Evolutionary conservation across 2,797 vertebrate species (phyloP), one percentile per base, ranked within the genome.

Genomic region (Coilia nasus): DNA sequence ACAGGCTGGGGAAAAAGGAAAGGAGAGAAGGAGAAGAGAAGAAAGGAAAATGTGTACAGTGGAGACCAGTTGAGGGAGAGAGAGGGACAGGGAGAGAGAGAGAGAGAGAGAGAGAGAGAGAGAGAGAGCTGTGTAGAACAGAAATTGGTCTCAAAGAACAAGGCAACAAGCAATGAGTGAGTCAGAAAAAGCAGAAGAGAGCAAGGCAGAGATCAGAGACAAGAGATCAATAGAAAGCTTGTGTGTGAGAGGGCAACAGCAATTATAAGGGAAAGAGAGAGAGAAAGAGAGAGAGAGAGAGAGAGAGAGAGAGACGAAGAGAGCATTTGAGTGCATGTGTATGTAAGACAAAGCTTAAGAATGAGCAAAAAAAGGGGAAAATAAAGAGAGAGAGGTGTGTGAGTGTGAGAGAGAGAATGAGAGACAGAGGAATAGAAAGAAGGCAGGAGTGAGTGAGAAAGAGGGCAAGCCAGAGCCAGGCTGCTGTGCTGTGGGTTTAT

Each of bases 401-500:
- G n/a, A n/a, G n/a, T n/a, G n/a, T n/a, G 35, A 41, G 35, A 41
- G 35, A 41, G 35, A 41, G 35, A 41, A 41, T 41, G 44, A 35
- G 25, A 31, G 64, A 71, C 12, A 64, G 23, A 64, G 59, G n/a
- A 21, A 21, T n/a, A 23, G 21, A n/a, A n/a, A 64, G 64, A 35
- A 28, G 25, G 25, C 25, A 71, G 15, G 4, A 71, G 93, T 92
- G 50, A 90, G 87, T 86, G 46, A 91, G 91, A 91, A 91, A 88
- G 60, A 64, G 64, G 64, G 64, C 28, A 71, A 71, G 14, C 12
- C 5, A 71, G n/a, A 84, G 91, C 86, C 28, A 93, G 85, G 85
- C 85, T 41, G 2, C 35, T 41, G 35, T 86, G 80, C 85, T 90
- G 90, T 93, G 89, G 90, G 90, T 93, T 94, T 96, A 90, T 92